Conservation (phyloP, 2,888 invertebrate genomes). For the Ligdia adustata region DNA sequence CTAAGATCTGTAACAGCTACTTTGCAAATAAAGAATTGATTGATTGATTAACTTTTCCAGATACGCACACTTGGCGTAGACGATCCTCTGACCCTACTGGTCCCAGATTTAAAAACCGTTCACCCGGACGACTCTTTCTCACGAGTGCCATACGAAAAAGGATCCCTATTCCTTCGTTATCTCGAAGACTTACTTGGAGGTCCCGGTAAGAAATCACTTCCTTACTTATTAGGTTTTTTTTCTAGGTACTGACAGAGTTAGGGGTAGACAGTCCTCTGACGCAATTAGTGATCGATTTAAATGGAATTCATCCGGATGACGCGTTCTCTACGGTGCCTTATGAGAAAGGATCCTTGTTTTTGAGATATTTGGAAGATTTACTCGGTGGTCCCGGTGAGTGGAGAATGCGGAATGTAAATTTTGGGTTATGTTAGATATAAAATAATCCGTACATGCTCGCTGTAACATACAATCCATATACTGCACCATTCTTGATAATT, state of each 20-base stretch:
- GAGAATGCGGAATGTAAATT: too few relatives aligned
- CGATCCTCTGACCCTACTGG: conserved; percentile 90
- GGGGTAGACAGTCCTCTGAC: conserved; percentile 88
- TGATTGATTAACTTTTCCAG: too few relatives aligned
- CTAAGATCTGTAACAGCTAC: too few relatives aligned
- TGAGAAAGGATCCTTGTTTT: conserved; percentile 94
- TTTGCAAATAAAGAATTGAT: too few relatives aligned
- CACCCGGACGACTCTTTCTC: conserved; percentile 98
- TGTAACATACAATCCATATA: too few relatives aligned
- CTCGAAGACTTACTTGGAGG: conserved; percentile 93
- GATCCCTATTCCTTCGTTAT: conserved; percentile 93
- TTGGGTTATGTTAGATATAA: too few relatives aligned
- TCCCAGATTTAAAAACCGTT: conserved; percentile 90
- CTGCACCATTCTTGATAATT: too few relatives aligned
- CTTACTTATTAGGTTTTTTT: too few relatives aligned
- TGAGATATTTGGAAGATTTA: conserved; percentile 92
- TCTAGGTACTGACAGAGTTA: too few relatives aligned
- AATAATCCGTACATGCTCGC: too few relatives aligned
- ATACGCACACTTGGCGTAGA: conserved; percentile 82
- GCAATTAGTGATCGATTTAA: conserved; percentile 89
- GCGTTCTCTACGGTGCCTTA: conserved; percentile 96
- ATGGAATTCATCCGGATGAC: conserved; percentile 94
- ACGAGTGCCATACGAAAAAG: conserved; percentile 96
- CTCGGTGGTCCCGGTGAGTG: conserved; percentile 91
- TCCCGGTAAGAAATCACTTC: conserved; percentile 87